Conservation (phyloP, 2,888 invertebrate species). For the Norana najaformis region DNA sequence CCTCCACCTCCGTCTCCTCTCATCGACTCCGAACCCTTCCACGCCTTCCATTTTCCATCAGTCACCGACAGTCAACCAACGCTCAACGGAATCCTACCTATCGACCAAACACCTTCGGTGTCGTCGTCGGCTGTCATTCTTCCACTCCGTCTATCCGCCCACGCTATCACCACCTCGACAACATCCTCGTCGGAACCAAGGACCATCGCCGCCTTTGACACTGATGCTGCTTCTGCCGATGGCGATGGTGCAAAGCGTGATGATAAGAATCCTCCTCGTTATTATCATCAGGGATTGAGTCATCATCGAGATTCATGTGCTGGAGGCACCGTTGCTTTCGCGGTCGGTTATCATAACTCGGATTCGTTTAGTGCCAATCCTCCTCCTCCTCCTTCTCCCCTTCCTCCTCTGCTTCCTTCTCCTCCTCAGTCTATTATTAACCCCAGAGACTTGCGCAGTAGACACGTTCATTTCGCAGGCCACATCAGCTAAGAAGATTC, state of each 20-base stretch:
- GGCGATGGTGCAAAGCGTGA: neutral
- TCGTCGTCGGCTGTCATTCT: neutral
- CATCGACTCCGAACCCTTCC: neutral
- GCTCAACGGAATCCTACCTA: neutral
- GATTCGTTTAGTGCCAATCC: neutral
- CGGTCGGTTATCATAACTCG: neutral
- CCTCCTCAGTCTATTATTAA: neutral
- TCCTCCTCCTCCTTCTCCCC: neutral
- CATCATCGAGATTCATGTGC: neutral
- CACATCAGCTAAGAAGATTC: neutral
- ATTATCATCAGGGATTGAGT: neutral
- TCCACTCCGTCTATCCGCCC: neutral
- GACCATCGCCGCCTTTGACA: neutral
- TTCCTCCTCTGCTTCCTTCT: too few species aligned
- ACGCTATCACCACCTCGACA: neutral
- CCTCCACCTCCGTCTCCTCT: neutral
- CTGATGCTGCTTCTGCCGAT: neutral
- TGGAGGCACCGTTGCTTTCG: neutral
- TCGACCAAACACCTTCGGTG: neutral
- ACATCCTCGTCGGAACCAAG: neutral
- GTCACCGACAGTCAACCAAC: neutral
- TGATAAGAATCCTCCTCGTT: neutral
- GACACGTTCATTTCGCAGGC: neutral
- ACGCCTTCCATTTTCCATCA: conserved; percentile 13
- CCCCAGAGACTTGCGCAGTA: neutral